Conservation (phyloP, 2,113 vertebrate genomes). For the Donacobius atricapilla region DNA sequence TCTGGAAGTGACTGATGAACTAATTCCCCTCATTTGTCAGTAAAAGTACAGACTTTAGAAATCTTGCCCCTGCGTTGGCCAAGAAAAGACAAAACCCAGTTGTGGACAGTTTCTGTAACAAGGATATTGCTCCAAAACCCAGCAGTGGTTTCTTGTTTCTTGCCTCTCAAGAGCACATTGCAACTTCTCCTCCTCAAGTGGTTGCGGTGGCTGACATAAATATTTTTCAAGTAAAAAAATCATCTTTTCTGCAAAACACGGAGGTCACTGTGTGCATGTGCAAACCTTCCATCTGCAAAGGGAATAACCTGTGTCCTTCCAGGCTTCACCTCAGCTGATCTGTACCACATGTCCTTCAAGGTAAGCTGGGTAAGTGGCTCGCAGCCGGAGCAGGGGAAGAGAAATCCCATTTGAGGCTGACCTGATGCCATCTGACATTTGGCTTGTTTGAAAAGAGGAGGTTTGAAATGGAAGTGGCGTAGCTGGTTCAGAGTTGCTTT, state of each 20-base stretch:
- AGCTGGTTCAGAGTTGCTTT: not conserved
- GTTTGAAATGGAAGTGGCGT: not conserved
- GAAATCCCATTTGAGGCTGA: conserved; percentile 53
- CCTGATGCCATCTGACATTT: conserved; percentile 50
- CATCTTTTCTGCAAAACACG: not conserved
- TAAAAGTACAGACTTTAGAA: not conserved
- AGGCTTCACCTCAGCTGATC: conserved; percentile 61
- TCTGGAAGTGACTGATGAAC: not conserved
- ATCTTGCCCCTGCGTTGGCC: not conserved
- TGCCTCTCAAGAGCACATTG: not conserved
- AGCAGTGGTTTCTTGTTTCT: not conserved
- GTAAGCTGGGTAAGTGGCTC: conserved; percentile 65
- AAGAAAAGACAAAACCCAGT: conserved; percentile 1
- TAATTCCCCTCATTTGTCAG: not conserved
- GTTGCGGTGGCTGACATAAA: not conserved
- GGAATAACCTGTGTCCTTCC: conserved; percentile 54
- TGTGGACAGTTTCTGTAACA: not conserved
- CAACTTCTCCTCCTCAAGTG: not conserved
- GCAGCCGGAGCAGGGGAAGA: conserved; percentile 22
- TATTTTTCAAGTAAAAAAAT: conserved; percentile 23
- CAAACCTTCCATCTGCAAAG: not conserved
- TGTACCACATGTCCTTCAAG: conserved; percentile 27
- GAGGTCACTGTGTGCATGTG: not conserved
- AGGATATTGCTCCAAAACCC: not conserved
- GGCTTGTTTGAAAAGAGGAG: not conserved